Base-by-base conservation (phyloP, 2,113 vertebrate genomes). In the Chionis minor region DNA sequence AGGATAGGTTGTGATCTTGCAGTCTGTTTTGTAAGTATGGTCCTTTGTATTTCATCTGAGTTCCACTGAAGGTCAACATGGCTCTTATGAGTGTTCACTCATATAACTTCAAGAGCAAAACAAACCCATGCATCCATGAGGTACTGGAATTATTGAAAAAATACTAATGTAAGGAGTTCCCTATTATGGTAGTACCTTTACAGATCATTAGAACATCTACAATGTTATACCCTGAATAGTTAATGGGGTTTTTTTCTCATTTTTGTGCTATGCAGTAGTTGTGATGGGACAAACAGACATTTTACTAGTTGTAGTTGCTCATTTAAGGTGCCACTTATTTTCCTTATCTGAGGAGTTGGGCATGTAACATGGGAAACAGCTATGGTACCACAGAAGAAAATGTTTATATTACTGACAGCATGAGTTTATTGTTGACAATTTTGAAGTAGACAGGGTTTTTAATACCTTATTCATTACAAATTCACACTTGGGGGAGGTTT, bases 51-150 rank as follows among this genome's bases (percentile, higher is more conserved):
- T 85, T 71, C 17, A 42, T 38, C 40, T 84, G n/a, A 54, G 5
- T 49, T 27, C 77, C 24, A 26, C 6, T 66, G 42, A 66, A 83
- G 7, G 24, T 56, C 38, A 47, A 22, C 9, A 47, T 4, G 6
- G 42, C 2, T 63, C 23, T 69, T 51, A 9, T 0, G 1, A 35
- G 11, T 1, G 4, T 70, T 65, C 7, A 5, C 6, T 35, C 40
- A 4, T 11, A 5, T 19, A 51, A 32, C 9, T 79, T 66, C 28
- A 87, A 63, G 9, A 26, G 8, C 16, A 62, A 77, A 59, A 17
- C 9, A 67, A 49, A 52, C 0, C 33, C 14, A 16, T 33, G 11
- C 8, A 35, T 52, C 32, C n/a, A 45, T 3, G 2, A 51, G 8
- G 18, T 14, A 54, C 2, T 9, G 3, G 23, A 77, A 77, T 65